Evolutionary conservation across 2,797 vertebrate genomes (phyloP).

Genomic region (Poecilia picta): DNA sequence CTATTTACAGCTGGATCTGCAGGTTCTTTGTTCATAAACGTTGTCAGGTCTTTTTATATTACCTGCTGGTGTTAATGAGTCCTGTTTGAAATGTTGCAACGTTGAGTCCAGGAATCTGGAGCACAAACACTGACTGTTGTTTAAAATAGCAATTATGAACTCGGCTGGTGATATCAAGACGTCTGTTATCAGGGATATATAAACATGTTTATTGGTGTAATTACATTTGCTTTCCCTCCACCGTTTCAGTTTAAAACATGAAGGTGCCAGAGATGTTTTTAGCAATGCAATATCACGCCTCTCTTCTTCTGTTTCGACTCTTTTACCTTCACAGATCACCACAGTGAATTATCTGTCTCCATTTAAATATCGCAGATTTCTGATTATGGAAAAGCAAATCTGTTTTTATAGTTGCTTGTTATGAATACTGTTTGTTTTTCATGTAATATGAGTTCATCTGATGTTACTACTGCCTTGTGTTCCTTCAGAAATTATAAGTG

Average conservation of each 20-base stretch:
- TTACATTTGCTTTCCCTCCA: neutral
- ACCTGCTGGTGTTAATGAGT: conserved; percentile 2
- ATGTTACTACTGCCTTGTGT: neutral
- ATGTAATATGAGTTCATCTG: neutral
- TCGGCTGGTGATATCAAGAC: neutral
- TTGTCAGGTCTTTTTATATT: neutral
- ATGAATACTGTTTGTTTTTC: neutral
- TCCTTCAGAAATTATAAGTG: neutral
- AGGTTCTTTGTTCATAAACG: neutral
- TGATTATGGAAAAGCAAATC: neutral
- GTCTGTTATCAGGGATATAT: neutral
- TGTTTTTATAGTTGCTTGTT: neutral
- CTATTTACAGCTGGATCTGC: neutral
- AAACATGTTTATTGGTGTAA: neutral
- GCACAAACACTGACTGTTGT: neutral
- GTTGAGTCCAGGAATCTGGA: neutral
- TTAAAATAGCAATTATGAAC: neutral
- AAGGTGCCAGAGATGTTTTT: neutral
- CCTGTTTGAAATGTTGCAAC: neutral
- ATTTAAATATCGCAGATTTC: neutral
- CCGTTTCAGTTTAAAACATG: neutral
- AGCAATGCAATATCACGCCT: neutral
- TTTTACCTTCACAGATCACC: neutral
- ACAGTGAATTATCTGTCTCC: neutral
- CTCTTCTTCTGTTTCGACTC: neutral